Percentiles rank a stretch among this genome's conserved stretches.
phyloP scores from a whole-genome alignment of 2,113 vertebrate species.

The Climacteris rufus region DNA sequence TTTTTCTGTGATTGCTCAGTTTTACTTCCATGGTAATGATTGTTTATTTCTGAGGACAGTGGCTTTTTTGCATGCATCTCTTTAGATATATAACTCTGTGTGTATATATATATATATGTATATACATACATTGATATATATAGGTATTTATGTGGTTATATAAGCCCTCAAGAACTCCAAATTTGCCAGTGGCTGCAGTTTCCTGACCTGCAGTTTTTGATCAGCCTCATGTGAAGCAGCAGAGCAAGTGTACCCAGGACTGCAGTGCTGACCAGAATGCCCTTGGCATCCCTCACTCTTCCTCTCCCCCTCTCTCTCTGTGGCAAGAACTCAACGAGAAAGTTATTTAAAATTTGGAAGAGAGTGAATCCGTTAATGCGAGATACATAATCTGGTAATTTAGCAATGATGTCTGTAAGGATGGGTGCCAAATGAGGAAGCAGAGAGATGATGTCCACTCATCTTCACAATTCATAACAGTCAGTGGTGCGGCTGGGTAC shows the following conservation, averaged over 20 bases:
- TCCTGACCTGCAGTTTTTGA: not conserved
- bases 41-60: not conserved
- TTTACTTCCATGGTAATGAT: constrained; percentile 18
- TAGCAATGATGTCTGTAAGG: constrained; percentile 72
- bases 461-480: constrained; percentile 76
- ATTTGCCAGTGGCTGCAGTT: not conserved
- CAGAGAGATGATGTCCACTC: constrained; percentile 75
- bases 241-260: constrained; percentile 36
- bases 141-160: not conserved
- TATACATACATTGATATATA: not conserved
- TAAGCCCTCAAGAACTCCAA: not conserved
- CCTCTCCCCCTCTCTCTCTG: not conserved
- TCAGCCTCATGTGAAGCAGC: constrained; percentile 34
- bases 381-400: constrained; percentile 80
- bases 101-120: fast-evolving
- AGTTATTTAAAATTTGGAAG: constrained; percentile 82
- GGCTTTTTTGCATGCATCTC: not conserved
- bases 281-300: constrained; percentile 58
- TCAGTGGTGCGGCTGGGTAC: constrained; percentile 55
- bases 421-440: constrained; percentile 78
- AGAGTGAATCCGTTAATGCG: constrained; percentile 70
- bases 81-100: not conserved
- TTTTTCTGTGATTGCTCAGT: not conserved
- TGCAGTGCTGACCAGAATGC: constrained; percentile 52
- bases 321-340: constrained; percentile 65